phyloP scores from a whole-genome alignment of 2,797 vertebrate genomes.

The Anabas testudineus region DNA sequence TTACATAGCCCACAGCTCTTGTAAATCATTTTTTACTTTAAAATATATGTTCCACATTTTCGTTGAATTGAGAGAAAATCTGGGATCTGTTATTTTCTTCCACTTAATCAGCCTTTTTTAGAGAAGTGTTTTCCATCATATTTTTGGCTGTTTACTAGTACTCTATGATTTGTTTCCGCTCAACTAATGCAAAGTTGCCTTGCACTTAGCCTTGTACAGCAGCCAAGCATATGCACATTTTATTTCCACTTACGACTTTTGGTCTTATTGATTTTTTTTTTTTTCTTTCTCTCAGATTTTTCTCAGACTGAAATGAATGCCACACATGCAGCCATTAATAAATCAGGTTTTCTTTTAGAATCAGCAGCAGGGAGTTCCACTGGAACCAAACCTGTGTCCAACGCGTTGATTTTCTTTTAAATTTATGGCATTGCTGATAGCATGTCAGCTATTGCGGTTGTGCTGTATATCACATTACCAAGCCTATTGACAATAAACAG shows the following conservation, averaged over 20 bases:
- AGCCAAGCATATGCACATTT: slow-evolving; percentile 69
- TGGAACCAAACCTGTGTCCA: slow-evolving; percentile 61
- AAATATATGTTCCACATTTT: slow-evolving; percentile 41
- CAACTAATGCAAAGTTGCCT: slow-evolving; percentile 58
- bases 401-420: slow-evolving; percentile 66
- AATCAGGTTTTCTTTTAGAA: slow-evolving; percentile 58
- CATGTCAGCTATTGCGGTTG: slow-evolving; percentile 63
- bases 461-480: slow-evolving; percentile 74
- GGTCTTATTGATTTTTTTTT: slow-evolving; percentile 63
- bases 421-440: slow-evolving; percentile 73
- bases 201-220: slow-evolving; percentile 37
- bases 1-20: slow-evolving; percentile 57
- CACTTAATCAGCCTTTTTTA: slow-evolving; percentile 62
- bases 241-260: slow-evolving; percentile 55
- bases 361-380: slow-evolving; percentile 52
- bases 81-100: slow-evolving; percentile 63
- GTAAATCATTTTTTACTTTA: slow-evolving; percentile 61
- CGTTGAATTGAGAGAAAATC: slow-evolving; percentile 54
- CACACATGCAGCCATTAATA: slow-evolving; percentile 62
- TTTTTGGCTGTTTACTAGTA: slow-evolving; percentile 69
- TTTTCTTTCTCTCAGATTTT: too few relatives aligned
- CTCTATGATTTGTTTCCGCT: slow-evolving; percentile 61
- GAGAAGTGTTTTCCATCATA: slow-evolving; percentile 69
- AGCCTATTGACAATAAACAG: slow-evolving; percentile 70
- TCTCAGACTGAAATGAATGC: slow-evolving; percentile 50